Evolutionary conservation across 2,888 invertebrate species (phyloP).

Genomic region (Neoaliturus tenellus): DNA sequence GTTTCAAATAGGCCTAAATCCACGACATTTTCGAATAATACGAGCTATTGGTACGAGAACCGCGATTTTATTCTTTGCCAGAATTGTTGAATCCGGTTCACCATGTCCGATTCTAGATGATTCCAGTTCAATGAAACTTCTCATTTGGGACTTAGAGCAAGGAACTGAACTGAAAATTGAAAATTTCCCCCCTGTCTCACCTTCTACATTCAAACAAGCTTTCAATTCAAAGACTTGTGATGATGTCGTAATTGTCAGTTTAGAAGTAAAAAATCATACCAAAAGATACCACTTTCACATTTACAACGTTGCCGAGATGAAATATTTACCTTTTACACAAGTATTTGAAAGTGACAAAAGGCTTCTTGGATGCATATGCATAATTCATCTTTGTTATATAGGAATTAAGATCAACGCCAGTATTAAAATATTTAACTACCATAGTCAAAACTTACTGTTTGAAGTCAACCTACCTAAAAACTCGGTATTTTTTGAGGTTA

Average conservation of each 20-base stretch:
- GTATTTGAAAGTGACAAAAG: neutral
- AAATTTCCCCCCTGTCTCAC: neutral
- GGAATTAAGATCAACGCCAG: neutral
- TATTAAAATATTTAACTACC: neutral
- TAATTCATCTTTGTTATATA: neutral
- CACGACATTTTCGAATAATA: too few species aligned
- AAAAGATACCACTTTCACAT: neutral
- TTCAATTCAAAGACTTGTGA: neutral
- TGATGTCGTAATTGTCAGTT: neutral
- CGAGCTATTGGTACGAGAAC: too few species aligned
- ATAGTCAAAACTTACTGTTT: neutral
- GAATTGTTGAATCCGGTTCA: too few species aligned
- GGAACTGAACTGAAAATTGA: neutral
- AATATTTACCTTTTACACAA: neutral
- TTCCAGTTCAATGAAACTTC: neutral
- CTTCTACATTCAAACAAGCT: neutral
- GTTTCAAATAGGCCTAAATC: too few species aligned
- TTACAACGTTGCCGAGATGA: neutral
- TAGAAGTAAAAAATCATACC: neutral
- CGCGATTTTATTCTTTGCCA: too few species aligned
- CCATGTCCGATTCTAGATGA: too few species aligned
- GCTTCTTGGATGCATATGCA: neutral
- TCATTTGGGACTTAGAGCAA: neutral
- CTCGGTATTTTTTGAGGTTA: neutral
- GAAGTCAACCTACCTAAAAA: neutral